A percentile compares a stretch with the other conserved stretches of the same genome.
Evolutionary conservation across 2,113 vertebrate genomes (phyloP).

Genomic region (Phycodurus eques): DNA sequence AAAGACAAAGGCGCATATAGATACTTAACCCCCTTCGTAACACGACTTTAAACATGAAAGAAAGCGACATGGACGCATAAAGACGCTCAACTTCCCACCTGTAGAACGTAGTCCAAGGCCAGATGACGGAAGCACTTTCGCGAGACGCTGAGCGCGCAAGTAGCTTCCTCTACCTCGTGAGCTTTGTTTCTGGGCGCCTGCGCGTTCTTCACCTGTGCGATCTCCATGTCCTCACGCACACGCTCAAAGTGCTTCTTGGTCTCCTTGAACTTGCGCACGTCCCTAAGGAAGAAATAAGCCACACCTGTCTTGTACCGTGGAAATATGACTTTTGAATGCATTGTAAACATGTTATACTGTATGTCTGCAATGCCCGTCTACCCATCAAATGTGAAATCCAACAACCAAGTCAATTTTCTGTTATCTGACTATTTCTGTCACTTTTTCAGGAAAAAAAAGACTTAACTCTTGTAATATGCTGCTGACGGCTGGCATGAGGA

Average conservation of each 20-base stretch:
- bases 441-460: too few species aligned
- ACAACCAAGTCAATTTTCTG: too few species aligned
- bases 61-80: not conserved
- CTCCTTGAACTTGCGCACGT: constrained; percentile 95
- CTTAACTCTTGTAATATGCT: too few species aligned
- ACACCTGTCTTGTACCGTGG: not conserved
- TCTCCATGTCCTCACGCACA: constrained; percentile 92
- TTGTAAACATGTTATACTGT: not conserved
- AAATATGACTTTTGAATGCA: not conserved
- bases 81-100: constrained; percentile 71
- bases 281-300: constrained; percentile 67
- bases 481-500: too few species aligned
- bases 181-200: constrained; percentile 92
- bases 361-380: too few species aligned
- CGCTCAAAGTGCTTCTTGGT: constrained; percentile 97
- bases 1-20: too few species aligned
- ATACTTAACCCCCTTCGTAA: not conserved
- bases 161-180: constrained; percentile 93
- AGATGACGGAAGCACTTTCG: constrained; percentile 94
- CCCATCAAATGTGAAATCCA: too few species aligned
- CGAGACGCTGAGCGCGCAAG: constrained; percentile 82
- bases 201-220: constrained; percentile 92
- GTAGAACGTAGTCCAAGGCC: constrained; percentile 92
- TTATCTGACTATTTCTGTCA: too few species aligned
- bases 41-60: not conserved